phyloP scores from a whole-genome alignment of 2,113 vertebrate genomes.

The Albula glossodonta region DNA sequence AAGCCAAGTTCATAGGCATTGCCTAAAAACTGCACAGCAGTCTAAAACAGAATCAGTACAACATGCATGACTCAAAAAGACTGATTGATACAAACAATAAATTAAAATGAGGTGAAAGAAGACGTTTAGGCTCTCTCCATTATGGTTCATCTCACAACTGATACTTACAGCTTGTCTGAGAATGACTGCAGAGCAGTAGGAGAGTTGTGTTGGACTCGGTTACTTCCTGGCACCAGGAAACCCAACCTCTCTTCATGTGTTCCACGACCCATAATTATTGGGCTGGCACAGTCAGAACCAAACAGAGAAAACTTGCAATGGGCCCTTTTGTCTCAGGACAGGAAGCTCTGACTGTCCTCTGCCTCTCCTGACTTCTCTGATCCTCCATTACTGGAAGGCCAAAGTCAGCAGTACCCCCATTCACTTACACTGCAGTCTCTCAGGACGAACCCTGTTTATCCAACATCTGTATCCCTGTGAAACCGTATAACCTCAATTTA shows the following conservation, averaged over 20 bases:
- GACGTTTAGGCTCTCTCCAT: neutral
- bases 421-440: neutral
- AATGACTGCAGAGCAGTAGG: neutral
- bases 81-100: neutral
- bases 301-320: neutral
- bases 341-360: neutral
- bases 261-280: slow-evolving; percentile 19
- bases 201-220: neutral
- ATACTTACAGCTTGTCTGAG: neutral
- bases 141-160: neutral
- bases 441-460: neutral
- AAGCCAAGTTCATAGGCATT: neutral
- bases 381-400: neutral
- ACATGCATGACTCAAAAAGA: neutral
- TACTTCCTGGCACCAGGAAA: slow-evolving; percentile 8
- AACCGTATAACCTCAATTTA: neutral
- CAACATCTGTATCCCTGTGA: neutral
- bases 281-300: neutral
- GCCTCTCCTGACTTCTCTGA: neutral
- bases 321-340: neutral
- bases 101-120: neutral
- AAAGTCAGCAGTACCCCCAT: neutral
- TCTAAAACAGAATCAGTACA: neutral
- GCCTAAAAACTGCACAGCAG: neutral
- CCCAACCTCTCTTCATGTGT: neutral